phyloP scores from a whole-genome alignment of 2,113 vertebrate genomes.

The Hassar affinis region DNA sequence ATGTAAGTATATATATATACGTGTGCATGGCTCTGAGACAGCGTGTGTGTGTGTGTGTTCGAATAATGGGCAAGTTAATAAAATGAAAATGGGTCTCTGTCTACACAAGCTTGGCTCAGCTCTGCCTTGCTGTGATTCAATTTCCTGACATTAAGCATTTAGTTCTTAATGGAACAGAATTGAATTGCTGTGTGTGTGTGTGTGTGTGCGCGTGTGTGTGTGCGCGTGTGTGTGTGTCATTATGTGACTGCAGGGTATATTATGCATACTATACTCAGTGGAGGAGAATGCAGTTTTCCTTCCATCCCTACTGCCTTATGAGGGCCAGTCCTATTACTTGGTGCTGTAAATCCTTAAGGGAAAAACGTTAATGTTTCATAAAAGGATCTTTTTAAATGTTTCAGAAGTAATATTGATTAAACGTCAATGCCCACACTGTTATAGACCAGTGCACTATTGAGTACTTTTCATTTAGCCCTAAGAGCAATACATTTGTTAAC shows the following conservation, averaged over 20 bases:
- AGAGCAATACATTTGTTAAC: not conserved
- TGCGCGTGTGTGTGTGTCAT: not conserved
- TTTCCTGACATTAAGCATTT: constrained; percentile 25
- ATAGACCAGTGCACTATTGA: not conserved
- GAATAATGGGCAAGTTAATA: constrained; percentile 13
- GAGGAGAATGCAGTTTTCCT: not conserved
- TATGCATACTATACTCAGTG: not conserved
- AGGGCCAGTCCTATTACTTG: not conserved
- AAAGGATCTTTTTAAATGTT: not conserved
- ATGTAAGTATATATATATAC: not conserved
- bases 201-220: constrained; percentile 24
- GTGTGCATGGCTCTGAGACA: constrained; percentile 1
- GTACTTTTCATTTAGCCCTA: not conserved
- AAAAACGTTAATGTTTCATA: not conserved
- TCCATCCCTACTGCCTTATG: not conserved
- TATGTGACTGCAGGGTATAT: not conserved
- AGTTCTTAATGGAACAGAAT: constrained; percentile 8
- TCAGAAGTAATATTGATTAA: not conserved
- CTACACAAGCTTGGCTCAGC: constrained; percentile 31
- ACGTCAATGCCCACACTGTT: not conserved
- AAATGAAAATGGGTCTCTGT: constrained; percentile 40
- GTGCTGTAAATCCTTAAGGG: not conserved
- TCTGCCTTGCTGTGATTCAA: constrained; percentile 35
- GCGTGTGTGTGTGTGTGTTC: constrained; percentile 31
- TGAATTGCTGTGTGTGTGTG: not conserved